Evolutionary conservation across 1,140 invertebrate species (phyloP).

Genomic region (Pseudomyrmex gracilis): DNA sequence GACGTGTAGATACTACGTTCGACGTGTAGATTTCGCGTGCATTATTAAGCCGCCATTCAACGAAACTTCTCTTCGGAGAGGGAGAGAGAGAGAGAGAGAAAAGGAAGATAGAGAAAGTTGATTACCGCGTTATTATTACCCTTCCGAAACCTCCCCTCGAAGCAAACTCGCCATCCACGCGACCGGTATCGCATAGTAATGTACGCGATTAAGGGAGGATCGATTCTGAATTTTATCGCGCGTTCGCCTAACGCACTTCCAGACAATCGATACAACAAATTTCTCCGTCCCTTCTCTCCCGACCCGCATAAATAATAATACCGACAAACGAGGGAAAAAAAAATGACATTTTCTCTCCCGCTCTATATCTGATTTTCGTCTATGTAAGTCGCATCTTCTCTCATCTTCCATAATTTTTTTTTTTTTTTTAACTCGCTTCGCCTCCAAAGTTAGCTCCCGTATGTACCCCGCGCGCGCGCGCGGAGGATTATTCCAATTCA

Average conservation of each 20-base stretch:
- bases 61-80: constrained; percentile 29
- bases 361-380: constrained; percentile 17
- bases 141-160: constrained; percentile 20
- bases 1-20: background rate
- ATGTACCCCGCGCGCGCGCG: background rate
- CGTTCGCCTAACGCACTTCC: constrained; percentile 54
- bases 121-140: constrained; percentile 71
- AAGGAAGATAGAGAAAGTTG: constrained; percentile 30
- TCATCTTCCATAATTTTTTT: background rate
- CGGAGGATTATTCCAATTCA: constrained; percentile 14
- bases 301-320: too few species aligned
- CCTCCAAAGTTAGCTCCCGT: background rate
- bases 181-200: constrained; percentile 68
- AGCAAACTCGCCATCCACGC: constrained; percentile 34
- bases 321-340: too few species aligned
- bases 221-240: constrained; percentile 70
- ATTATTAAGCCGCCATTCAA: constrained; percentile 48
- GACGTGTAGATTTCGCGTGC: constrained; percentile 25
- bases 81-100: too few species aligned
- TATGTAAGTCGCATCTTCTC: background rate
- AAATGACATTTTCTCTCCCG: background rate
- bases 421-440: background rate
- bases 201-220: constrained; percentile 71
- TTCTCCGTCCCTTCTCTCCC: background rate
- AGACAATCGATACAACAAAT: constrained; percentile 52